Percentiles rank a stretch among this genome's conserved stretches.
These are phyloP conservation scores for Hyaena hyaena DNA, from an alignment of 2,113 vertebrate species.

Conservation along the genomic window DNA sequence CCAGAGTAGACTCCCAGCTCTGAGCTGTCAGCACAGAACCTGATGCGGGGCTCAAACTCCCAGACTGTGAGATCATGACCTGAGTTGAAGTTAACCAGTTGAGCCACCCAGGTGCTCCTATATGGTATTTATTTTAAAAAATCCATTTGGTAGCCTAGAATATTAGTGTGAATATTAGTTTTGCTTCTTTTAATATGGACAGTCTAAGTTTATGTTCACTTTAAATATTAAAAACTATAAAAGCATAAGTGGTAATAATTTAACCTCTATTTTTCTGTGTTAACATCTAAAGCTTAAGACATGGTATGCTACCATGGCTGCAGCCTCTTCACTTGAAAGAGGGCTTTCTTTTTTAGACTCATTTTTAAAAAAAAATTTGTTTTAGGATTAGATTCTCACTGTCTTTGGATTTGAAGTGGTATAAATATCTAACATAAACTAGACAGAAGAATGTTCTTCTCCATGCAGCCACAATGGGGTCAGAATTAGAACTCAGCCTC, in stretches of 20 bases:
- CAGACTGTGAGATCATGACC: too few species aligned
- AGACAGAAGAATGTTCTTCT: background rate
- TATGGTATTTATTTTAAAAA: background rate
- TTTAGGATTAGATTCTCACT: background rate
- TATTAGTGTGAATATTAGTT: background rate
- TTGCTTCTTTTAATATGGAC: background rate
- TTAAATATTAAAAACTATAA: background rate
- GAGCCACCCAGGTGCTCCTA: too few species aligned
- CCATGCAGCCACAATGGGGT: background rate
- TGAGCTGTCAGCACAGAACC: too few species aligned
- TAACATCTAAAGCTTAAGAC: background rate
- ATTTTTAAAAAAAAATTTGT: background rate
- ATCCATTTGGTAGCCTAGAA: background rate
- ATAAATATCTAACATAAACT: background rate
- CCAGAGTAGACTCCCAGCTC: too few species aligned
- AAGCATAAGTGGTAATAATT: background rate
- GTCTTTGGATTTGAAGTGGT: background rate
- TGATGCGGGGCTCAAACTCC: too few species aligned
- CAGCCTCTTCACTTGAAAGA: background rate
- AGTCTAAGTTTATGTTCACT: background rate
- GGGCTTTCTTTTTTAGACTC: background rate
- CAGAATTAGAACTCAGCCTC: constrained; percentile 35
- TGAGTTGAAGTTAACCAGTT: too few species aligned
- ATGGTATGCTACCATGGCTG: background rate
- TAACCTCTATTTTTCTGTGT: background rate